Conservation (phyloP, 2,797 vertebrate genomes). For the Parauchenoglanis ngamensis region DNA sequence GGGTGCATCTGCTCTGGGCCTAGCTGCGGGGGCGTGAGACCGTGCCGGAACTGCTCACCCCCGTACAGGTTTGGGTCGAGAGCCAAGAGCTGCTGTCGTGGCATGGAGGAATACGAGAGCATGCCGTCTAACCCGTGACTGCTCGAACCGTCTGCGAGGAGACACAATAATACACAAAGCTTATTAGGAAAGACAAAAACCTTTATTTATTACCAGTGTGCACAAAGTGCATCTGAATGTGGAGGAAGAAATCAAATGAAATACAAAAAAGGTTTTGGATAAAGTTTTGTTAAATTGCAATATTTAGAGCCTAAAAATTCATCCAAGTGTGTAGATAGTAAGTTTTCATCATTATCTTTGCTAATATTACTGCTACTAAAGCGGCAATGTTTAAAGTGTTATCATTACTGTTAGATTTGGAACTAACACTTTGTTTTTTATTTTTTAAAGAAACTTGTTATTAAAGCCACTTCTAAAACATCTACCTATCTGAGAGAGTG, state of each 20-base stretch:
- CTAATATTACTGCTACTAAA: neutral
- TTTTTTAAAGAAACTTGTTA: conserved; percentile 1
- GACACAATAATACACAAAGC: neutral
- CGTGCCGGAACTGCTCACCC: conserved; percentile 84
- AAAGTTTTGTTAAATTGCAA: neutral
- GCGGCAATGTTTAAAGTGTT: neutral
- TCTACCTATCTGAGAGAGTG: neutral
- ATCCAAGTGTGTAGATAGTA: neutral
- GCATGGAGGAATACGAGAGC: conserved; percentile 81
- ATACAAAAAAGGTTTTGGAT: neutral
- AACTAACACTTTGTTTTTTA: neutral
- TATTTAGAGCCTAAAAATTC: neutral
- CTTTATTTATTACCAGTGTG: neutral
- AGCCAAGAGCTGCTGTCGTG: conserved; percentile 83
- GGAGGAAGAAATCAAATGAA: neutral
- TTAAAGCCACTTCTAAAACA: neutral
- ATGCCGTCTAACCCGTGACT: conserved; percentile 85
- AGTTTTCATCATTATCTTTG: neutral
- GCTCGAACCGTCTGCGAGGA: conserved; percentile 77
- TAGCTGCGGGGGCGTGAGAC: conserved; percentile 87
- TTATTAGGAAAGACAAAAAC: neutral
- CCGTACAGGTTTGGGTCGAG: conserved; percentile 85
- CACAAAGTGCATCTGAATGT: neutral
- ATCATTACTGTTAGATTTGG: neutral
- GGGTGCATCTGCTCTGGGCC: conserved; percentile 84